Evolutionary conservation across 2,113 vertebrate genomes (phyloP), one percentile per base, ranked within the genome.

Genomic region (Siniperca chuatsi): DNA sequence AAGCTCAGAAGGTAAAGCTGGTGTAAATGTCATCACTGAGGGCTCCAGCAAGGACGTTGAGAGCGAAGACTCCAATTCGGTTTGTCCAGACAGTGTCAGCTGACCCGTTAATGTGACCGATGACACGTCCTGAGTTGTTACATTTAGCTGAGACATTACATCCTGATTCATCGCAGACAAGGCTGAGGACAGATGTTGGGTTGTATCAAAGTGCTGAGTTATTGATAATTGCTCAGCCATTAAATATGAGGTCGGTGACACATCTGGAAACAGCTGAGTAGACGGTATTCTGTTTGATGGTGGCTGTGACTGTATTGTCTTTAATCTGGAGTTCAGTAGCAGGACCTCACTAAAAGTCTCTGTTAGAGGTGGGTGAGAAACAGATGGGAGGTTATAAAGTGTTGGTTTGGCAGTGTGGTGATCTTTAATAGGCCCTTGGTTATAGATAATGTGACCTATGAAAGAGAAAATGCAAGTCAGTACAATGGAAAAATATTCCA

Each of bases 291-390:
- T 67, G 42, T 84, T 66, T 48, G 66, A 72, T 61, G 68, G 44
- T 35, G 44, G 50, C 2, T 7, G 66, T 68, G 82, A 81, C 44
- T 40, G 57, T 44, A 15, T 6, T 9, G 48, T 33, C 20, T 10
- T 72, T 1, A n/a, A 76, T 68, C 33, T 74, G 61, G 69, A 75
- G 76, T 16, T 57, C 15, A 23, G 65, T 6, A 10, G 25, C 6
- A 54, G 52, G 42, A 40, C 6, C 2, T 68, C 29, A 15, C 29
- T 35, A 64, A 18, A 25, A 15, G 40, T 35, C 21, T 76, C 61
- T 67, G 78, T 21, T 52, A 2, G 78, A 64, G 62, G 61, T 37
- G 50, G 67, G 74, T 73, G 62, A 67, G 72, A 84, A 89, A 62
- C 71, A 78, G 46, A 84, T 78, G 76, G 12, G 33, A 37, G 40